These are phyloP conservation scores for Chaetodon auriga DNA, from an alignment of 2,113 vertebrate genomes.

Conservation along the genomic window DNA sequence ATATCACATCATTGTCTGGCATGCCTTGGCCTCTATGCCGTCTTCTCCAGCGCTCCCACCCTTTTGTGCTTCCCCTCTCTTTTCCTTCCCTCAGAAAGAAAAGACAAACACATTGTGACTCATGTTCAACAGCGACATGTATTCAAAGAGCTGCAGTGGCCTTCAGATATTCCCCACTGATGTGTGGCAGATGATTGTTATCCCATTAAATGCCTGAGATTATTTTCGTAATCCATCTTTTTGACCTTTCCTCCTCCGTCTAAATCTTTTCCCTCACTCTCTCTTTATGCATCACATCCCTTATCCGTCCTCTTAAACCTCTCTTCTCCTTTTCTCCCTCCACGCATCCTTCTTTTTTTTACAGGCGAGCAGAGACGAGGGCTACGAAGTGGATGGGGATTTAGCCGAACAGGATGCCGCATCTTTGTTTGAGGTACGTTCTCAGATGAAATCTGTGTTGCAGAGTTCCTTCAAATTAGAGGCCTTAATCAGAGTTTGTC, in stretches of 20 bases:
- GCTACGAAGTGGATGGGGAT: constrained; percentile 84
- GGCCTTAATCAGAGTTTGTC: neutral
- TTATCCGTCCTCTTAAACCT: constrained; percentile 22
- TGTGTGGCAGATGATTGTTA: constrained; percentile 52
- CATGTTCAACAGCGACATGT: constrained; percentile 5
- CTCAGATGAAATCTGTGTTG: neutral
- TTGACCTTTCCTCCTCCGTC: constrained; percentile 2
- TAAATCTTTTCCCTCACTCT: neutral
- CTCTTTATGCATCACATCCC: neutral
- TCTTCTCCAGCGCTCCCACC: constrained; percentile 23
- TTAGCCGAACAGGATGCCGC: constrained; percentile 83
- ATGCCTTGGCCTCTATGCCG: constrained; percentile 12
- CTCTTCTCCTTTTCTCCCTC: neutral
- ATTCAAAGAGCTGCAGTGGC: constrained; percentile 8
- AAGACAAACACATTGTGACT: constrained; percentile 61
- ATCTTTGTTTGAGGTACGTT: constrained; percentile 81
- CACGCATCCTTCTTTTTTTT: neutral
- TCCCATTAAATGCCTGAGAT: constrained; percentile 30
- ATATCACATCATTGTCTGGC: constrained; percentile 59
- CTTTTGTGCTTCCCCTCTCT: constrained; percentile 39
- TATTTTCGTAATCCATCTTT: constrained; percentile 38
- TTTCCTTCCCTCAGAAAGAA: constrained; percentile 39
- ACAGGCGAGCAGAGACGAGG: constrained; percentile 83
- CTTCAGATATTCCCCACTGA: constrained; percentile 23
- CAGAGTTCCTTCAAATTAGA: constrained; percentile 9